Base-by-base conservation (phyloP, 2,113 vertebrate genomes). In the Turnix velox region DNA sequence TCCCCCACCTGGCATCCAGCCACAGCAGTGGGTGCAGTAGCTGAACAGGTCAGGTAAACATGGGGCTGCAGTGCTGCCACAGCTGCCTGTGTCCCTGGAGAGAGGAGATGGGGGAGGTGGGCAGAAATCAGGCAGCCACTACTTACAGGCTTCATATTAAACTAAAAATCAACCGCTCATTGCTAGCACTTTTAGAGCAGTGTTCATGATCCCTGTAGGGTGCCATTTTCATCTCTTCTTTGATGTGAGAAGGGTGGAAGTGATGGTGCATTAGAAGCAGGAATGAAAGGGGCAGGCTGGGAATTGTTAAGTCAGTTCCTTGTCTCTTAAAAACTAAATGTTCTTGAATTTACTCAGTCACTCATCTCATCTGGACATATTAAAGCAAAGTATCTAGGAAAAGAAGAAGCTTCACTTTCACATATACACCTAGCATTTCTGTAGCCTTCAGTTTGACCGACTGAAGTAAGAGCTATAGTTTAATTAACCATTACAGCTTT, bases 401-500 rank as follows among this genome's bases (percentile, higher is more conserved):
- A 62, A 62, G 37, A 92, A 87, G 81, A 67, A 84, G 4, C 45
- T 89, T 85, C 17, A 19, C 55, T 59, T 93, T 43, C 6, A 9
- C 54, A 72, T 69, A 48, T 31, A 63, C 45, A 85, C 20, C 57
- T 75, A 57, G n/a, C 55, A 68, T 76, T 92, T 69, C 22, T 18
- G 72, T 51, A 83, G 73, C 83, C 62, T 81, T 88, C 65, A 90
- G 49, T 76, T 39, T 71, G 24, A 86, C 86, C 4, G 14, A 84
- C 43, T 73, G 46, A 67, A 72, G 55, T 52, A 86, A 40, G 20
- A 71, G 39, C 58, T 75, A 28, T 10, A 79, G 87, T 88, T 95
- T 95, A 96, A 95, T 95, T 92, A 95, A 92, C 83, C 65, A 88
- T 69, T 83, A 66, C 73, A 52, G 45, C 71, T 91, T 94, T 93